Conservation (phyloP, 92 coral and sea anemone species). For the Pocillopora meandrina region DNA sequence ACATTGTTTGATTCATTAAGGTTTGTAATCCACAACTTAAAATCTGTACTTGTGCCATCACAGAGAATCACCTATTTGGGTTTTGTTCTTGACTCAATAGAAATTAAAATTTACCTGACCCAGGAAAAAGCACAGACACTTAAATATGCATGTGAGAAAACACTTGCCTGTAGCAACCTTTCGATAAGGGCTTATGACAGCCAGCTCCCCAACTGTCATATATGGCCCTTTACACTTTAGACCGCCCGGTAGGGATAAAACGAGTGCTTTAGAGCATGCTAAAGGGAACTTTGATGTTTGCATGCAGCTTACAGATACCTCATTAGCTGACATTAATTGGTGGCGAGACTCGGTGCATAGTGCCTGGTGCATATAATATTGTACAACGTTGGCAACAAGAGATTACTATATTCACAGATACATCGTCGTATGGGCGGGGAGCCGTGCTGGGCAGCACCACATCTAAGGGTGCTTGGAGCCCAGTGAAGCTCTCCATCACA, state of each 20-base stretch:
- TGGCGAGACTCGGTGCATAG: slow-evolving; percentile 30
- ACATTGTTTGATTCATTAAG: slow-evolving; percentile 36
- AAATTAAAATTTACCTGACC: slow-evolving; percentile 26
- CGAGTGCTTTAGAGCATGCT: slow-evolving; percentile 30
- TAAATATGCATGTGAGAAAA: slow-evolving; percentile 5
- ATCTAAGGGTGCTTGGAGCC: slow-evolving; percentile 39
- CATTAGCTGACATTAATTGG: slow-evolving; percentile 31
- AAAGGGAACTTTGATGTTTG: slow-evolving; percentile 34
- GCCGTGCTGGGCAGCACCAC: slow-evolving; percentile 26
- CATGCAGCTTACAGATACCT: slow-evolving; percentile 38
- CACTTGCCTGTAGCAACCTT: not conserved
- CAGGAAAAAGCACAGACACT: slow-evolving; percentile 20
- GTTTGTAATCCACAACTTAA: slow-evolving; percentile 34
- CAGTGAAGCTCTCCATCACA: slow-evolving; percentile 32
- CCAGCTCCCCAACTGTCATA: slow-evolving; percentile 54
- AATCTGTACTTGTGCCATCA: slow-evolving; percentile 35
- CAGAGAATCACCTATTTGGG: slow-evolving; percentile 30
- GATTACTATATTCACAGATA: slow-evolving; percentile 33
- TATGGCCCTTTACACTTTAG: slow-evolving; percentile 48
- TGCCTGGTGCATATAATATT: not conserved
- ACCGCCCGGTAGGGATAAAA: slow-evolving; percentile 45
- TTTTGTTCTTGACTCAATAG: slow-evolving; percentile 22
- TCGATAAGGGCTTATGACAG: slow-evolving; percentile 22
- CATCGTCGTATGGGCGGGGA: slow-evolving; percentile 58
- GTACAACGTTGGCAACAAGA: slow-evolving; percentile 16